Evolutionary conservation across 2,113 vertebrate genomes (phyloP).

Genomic region (Meles meles): DNA sequence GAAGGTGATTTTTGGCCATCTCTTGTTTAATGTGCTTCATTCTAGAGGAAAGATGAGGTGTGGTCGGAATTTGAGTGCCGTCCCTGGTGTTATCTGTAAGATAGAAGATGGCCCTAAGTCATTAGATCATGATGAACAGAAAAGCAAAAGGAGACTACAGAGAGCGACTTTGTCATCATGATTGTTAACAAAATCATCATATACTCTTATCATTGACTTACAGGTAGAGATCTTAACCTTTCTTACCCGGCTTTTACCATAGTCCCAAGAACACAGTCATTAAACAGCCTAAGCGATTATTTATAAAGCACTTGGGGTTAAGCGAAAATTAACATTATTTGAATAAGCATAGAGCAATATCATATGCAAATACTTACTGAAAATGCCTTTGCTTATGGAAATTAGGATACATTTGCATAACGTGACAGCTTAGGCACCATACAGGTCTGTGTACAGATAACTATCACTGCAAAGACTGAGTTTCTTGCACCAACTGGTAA

Average conservation of each 20-base stretch:
- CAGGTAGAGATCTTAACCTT: neutral
- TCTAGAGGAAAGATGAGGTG: constrained; percentile 80
- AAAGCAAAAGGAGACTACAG: neutral
- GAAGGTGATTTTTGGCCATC: constrained; percentile 89
- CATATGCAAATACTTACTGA: neutral
- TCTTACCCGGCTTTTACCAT: neutral
- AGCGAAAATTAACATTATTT: neutral
- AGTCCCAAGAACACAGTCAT: neutral
- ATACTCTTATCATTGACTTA: neutral
- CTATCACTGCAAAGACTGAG: neutral
- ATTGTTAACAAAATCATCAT: neutral
- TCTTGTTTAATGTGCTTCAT: constrained; percentile 94
- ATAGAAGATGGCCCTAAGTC: constrained; percentile 45
- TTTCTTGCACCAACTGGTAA: neutral
- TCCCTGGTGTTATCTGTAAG: constrained; percentile 80
- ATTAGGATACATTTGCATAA: neutral
- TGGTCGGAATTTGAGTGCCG: constrained; percentile 69
- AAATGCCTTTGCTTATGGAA: constrained; percentile 41
- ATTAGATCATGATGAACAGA: constrained; percentile 25
- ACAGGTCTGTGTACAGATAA: neutral
- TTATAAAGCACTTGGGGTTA: neutral
- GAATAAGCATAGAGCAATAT: neutral
- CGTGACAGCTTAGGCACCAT: neutral
- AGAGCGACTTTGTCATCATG: neutral
- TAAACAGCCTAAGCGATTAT: neutral